Conservation (phyloP, 1,140 invertebrate genomes). For the Oscheius sp. region DNA sequence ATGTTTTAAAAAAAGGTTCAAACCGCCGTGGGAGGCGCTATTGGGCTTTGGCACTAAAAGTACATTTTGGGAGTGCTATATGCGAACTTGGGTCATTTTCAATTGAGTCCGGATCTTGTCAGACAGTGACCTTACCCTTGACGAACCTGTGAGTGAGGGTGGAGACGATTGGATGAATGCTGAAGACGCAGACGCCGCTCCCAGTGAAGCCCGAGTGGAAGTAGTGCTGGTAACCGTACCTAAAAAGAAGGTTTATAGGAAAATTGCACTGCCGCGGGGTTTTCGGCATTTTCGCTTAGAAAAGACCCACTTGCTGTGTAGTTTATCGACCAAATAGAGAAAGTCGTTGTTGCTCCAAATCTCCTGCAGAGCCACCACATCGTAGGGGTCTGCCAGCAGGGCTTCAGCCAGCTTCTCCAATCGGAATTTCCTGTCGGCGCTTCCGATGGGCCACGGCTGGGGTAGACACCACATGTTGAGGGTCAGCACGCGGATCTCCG, state of each 20-base stretch:
- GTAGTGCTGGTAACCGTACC: constrained; percentile 82
- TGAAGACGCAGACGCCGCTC: constrained; percentile 86
- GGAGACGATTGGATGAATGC: constrained; percentile 79
- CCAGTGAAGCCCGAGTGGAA: constrained; percentile 80
- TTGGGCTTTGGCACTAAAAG: no score
- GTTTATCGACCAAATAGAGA: constrained; percentile 62
- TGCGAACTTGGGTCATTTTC: not conserved
- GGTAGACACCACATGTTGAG: constrained; percentile 65
- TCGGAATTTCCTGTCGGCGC: constrained; percentile 72
- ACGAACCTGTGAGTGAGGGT: constrained; percentile 76
- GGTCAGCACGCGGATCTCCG: constrained; percentile 32
- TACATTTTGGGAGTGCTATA: no score
- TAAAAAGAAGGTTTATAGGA: no score
- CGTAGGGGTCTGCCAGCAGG: constrained; percentile 69
- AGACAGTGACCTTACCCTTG: not conserved
- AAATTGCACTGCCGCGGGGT: not conserved
- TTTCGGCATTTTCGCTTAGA: constrained; percentile 62
- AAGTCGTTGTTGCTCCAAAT: constrained; percentile 77
- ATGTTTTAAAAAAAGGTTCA: no score
- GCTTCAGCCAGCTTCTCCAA: constrained; percentile 77
- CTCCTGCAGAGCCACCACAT: constrained; percentile 76
- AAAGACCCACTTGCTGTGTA: constrained; percentile 27
- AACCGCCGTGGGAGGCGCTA: no score
- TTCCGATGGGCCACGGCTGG: constrained; percentile 61
- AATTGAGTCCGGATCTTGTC: not conserved